These are phyloP conservation scores for Cathartes aura DNA, from an alignment of 2,113 vertebrate species.

Conservation along the genomic window DNA sequence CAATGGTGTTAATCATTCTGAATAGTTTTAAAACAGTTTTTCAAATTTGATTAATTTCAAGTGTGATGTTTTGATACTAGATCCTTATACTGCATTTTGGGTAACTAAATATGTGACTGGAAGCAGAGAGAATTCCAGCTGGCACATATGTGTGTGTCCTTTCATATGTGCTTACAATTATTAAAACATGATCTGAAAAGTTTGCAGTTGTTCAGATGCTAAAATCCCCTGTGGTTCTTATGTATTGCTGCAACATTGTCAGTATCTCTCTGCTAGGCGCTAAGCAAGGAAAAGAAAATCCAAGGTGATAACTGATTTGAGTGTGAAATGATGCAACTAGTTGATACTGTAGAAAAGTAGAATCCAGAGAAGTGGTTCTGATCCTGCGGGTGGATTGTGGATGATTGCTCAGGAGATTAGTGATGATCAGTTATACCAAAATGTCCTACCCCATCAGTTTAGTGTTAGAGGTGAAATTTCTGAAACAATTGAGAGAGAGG, in stretches of 20 bases:
- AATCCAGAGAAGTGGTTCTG: not conserved
- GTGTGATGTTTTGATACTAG: not conserved
- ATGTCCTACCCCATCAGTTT: not conserved
- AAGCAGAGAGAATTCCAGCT: not conserved
- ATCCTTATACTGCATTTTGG: not conserved
- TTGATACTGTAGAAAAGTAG: not conserved
- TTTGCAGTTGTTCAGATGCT: not conserved
- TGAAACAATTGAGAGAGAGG: not conserved
- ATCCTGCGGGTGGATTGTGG: not conserved
- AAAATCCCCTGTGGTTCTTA: not conserved
- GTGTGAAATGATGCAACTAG: not conserved
- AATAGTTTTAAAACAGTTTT: not conserved
- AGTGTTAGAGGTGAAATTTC: not conserved
- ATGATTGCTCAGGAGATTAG: not conserved
- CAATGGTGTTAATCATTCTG: not conserved
- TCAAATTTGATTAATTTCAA: not conserved
- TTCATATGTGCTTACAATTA: not conserved
- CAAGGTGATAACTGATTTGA: not conserved
- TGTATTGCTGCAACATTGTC: fast-evolving
- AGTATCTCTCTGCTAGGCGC: not conserved
- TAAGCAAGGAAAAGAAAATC: not conserved
- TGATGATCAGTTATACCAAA: not conserved
- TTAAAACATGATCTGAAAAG: not conserved
- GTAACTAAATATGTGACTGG: not conserved
- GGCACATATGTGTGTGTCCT: fast-evolving